Evolutionary conservation across 2,113 vertebrate genomes (phyloP).

Genomic region (Myotis brandtii): DNA sequence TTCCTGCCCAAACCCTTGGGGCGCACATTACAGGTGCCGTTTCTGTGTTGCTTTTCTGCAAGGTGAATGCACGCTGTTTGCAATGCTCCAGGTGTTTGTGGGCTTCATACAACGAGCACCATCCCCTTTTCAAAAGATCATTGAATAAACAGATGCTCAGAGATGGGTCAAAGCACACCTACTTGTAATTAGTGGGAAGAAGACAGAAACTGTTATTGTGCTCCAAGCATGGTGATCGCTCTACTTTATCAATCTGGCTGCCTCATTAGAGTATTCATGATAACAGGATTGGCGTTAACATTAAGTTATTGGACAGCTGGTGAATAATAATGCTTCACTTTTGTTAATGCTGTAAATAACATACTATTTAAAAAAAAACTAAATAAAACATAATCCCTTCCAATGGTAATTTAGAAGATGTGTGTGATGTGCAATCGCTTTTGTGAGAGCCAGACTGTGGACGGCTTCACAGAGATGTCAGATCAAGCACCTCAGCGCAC

Average conservation of each 20-base stretch:
- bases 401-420: not conserved
- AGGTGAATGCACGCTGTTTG: fast-evolving
- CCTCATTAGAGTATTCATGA: not conserved
- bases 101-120: no score
- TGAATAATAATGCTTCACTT: not conserved
- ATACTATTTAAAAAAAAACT: not conserved
- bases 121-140: no score
- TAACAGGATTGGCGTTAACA: not conserved
- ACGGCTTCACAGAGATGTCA: not conserved
- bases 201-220: not conserved
- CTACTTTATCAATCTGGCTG: not conserved
- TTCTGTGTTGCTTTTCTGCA: fast-evolving
- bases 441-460: not conserved
- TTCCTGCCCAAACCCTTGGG: not conserved
- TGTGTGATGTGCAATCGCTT: not conserved
- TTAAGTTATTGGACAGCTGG: not conserved
- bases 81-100: not conserved
- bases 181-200: not conserved
- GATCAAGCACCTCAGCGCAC: not conserved
- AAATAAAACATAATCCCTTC: not conserved
- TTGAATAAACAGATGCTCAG: not conserved
- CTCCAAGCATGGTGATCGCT: not conserved
- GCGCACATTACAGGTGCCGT: fast-evolving
- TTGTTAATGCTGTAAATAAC: not conserved
- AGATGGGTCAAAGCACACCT: no score